A percentile compares a stretch with the other conserved stretches of the same genome.
Evolutionary conservation across 2,797 vertebrate genomes (phyloP).

Genomic region (Enteromius anoplus): DNA sequence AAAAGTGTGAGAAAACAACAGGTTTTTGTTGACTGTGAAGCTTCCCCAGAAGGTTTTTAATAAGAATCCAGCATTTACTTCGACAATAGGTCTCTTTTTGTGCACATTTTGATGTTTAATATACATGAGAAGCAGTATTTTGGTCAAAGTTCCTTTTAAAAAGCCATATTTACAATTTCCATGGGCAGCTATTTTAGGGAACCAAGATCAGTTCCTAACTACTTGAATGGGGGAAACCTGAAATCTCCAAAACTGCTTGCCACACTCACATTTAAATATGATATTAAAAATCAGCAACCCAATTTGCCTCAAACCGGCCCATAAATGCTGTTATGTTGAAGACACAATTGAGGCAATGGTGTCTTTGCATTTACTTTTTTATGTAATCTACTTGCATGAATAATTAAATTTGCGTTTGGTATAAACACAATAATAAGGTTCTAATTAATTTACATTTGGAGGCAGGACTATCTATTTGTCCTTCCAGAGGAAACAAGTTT

Average conservation of each 20-base stretch:
- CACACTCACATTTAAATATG: background rate
- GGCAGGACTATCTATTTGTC: background rate
- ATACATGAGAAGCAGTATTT: background rate
- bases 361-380: no score
- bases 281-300: background rate
- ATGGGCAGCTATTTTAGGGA: background rate
- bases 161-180: background rate
- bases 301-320: background rate
- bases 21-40: background rate
- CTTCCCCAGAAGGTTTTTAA: background rate
- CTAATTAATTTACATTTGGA: background rate
- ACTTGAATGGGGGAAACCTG: background rate
- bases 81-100: background rate
- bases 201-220: background rate
- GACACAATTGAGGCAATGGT: no score
- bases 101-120: background rate
- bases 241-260: background rate
- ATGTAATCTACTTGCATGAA: no score
- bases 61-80: background rate
- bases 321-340: background rate
- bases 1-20: background rate
- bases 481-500: background rate
- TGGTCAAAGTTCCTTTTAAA: background rate
- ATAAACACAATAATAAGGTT: background rate
- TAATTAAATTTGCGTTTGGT: no score